A percentile compares a stretch with the other conserved stretches of the same genome.
phyloP scores from a whole-genome alignment of 2,113 vertebrate species.

The Tychaedon coryphoeus region DNA sequence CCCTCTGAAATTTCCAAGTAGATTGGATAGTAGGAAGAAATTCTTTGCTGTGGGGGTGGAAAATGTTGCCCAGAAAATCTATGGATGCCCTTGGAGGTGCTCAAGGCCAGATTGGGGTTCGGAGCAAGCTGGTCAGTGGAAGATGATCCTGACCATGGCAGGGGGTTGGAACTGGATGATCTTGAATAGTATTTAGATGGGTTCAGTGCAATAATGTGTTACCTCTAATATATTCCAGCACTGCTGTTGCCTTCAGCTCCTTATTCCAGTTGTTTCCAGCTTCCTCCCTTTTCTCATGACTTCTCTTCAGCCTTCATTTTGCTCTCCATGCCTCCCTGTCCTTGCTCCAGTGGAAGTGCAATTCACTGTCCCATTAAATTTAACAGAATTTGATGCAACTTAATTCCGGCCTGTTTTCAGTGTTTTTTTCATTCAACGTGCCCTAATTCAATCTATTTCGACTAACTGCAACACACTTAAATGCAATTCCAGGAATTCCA shows the following conservation, averaged over 20 bases:
- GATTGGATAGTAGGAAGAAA: neutral
- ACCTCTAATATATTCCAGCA: neutral
- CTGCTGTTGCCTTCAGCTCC: neutral
- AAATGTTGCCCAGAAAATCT: neutral
- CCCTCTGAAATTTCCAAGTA: neutral
- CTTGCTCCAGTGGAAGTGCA: neutral
- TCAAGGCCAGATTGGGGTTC: neutral
- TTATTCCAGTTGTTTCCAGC: neutral
- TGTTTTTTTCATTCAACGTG: neutral
- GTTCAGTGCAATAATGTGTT: neutral
- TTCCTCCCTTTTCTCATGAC: neutral
- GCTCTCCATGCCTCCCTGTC: neutral
- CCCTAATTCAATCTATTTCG: conserved; percentile 45
- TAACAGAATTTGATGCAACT: conserved; percentile 8
- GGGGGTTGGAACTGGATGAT: neutral
- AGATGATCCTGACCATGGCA: neutral
- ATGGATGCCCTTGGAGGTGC: neutral
- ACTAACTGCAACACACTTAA: conserved; percentile 25
- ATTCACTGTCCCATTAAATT: conserved; percentile 19
- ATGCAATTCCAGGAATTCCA: conserved; percentile 50
- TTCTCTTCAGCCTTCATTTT: neutral
- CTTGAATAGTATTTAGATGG: neutral
- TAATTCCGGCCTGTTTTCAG: conserved; percentile 19
- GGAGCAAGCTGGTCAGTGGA: neutral
- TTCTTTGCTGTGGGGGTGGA: neutral